Percentiles rank a stretch among this genome's conserved stretches.
Conservation (phyloP, 2,113 vertebrate genomes). For the Tyto alba region DNA sequence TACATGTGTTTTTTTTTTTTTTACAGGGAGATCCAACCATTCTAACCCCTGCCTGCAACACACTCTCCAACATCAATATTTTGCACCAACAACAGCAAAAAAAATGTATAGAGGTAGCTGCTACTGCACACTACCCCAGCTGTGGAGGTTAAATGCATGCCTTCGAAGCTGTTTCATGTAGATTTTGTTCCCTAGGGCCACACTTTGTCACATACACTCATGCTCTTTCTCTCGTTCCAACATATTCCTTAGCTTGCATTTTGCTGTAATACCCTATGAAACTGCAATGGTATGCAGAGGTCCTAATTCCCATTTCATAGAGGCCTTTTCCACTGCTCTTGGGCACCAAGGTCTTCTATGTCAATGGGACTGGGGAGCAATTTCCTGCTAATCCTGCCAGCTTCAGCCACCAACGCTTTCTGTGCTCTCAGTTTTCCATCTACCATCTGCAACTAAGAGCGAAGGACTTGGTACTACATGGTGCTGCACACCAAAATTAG, state of each 20-base stretch:
- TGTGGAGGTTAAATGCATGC: not conserved
- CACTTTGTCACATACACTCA: not conserved
- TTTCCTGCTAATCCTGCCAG: not conserved
- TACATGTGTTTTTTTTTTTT: not conserved
- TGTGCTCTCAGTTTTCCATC: not conserved
- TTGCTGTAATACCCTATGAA: not conserved
- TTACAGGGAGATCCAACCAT: not conserved
- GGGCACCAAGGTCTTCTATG: not conserved
- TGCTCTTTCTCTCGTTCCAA: not conserved
- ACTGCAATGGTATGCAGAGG: not conserved
- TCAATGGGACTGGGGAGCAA: not conserved
- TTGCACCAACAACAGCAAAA: not conserved
- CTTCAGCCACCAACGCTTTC: not conserved
- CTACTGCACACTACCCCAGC: not conserved
- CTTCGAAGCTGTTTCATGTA: not conserved
- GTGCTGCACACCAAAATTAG: not conserved
- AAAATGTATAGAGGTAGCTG: not conserved
- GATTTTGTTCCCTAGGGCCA: not conserved
- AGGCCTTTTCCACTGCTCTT: not conserved
- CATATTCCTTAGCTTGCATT: not conserved
- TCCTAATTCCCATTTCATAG: not conserved
- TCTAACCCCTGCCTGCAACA: not conserved
- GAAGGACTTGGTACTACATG: not conserved
- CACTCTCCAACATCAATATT: not conserved
- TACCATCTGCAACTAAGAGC: not conserved